Conservation (phyloP, 2,113 vertebrate species). For the Paracanthobrama guichenoti region DNA sequence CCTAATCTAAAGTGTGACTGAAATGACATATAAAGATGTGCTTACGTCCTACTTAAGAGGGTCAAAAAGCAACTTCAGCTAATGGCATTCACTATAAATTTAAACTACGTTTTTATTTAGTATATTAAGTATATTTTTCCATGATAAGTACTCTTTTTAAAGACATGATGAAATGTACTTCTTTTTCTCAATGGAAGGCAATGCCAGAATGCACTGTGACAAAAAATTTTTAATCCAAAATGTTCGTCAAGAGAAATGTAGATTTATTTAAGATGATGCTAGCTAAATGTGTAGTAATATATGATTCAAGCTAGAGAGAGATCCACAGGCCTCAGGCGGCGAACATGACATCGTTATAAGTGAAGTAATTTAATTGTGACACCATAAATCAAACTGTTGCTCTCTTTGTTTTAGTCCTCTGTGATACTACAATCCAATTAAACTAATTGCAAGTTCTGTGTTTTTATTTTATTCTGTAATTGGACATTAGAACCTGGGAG, state of each 20-base stretch:
- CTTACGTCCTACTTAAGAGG: no score
- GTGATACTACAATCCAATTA: conserved; percentile 60
- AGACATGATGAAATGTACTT: background rate
- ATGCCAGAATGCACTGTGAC: background rate
- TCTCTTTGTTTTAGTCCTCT: conserved; percentile 64
- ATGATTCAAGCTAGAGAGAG: conserved; percentile 39
- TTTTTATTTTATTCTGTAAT: conserved; percentile 67
- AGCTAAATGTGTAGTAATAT: conserved; percentile 19
- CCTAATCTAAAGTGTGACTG: no score
- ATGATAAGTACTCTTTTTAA: background rate
- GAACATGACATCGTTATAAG: conserved; percentile 58
- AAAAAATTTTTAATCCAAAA: background rate
- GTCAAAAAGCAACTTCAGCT: no score
- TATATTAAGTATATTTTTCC: background rate
- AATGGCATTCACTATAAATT: no score
- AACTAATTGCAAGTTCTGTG: conserved; percentile 62
- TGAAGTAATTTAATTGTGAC: conserved; percentile 57
- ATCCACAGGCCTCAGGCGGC: conserved; percentile 43
- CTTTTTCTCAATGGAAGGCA: background rate
- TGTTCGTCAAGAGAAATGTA: background rate
- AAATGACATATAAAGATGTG: no score
- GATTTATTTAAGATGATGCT: background rate
- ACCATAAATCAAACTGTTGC: conserved; percentile 54
- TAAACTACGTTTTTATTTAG: no score
- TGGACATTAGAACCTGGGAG: conserved; percentile 58